Evolutionary conservation across 2,113 vertebrate genomes (phyloP), one percentile per base, ranked within the genome.

Genomic region (Nycticebus coucang): DNA sequence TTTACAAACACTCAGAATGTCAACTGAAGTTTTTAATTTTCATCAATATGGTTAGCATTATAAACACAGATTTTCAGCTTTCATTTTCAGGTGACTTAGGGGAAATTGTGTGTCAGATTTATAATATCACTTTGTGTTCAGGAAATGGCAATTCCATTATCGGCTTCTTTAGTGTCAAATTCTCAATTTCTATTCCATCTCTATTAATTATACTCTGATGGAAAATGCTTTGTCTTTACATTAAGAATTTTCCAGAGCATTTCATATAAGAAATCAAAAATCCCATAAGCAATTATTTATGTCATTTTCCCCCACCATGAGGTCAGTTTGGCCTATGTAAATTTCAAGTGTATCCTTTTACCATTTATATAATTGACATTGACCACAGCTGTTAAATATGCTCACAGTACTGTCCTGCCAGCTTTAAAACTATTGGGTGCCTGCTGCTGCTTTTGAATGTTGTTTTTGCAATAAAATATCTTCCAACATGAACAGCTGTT

Each of bases 401-500:
- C 19, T 87, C 80, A 66, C 7, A 37, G 17, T 33, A 37, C 26
- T 68, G 21, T 71, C 59, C 71, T 82, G 21, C 45, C 72, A 95
- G 59, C 77, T 87, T 93, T 59, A 41, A 72, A 83, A 89, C 26
- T 87, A 60, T 37, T 86, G 80, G 75, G 69, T 53, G 86, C 69
- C 87, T 92, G 93, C 84, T 96, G 80, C 77, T 45, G 26, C 64
- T 69, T 89, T 26, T 30, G 35, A 71, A 95, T 93, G 72, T 84
- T 85, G 64, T 91, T 50, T 85, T 95, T 97, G 92, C 81, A 92
- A 71, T 81, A 87, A 90, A 96, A 84, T 78, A 69, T 95, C 45
- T 85, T 94, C 77, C 81, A 92, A 92, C 60, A 92, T 22, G 21
- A 85, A 64, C 85, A 95, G 88, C 85, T 97, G 81, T 96, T 93